Evolutionary conservation across 1,140 invertebrate genomes (phyloP).

Genomic region (Aradophagus sp.): DNA sequence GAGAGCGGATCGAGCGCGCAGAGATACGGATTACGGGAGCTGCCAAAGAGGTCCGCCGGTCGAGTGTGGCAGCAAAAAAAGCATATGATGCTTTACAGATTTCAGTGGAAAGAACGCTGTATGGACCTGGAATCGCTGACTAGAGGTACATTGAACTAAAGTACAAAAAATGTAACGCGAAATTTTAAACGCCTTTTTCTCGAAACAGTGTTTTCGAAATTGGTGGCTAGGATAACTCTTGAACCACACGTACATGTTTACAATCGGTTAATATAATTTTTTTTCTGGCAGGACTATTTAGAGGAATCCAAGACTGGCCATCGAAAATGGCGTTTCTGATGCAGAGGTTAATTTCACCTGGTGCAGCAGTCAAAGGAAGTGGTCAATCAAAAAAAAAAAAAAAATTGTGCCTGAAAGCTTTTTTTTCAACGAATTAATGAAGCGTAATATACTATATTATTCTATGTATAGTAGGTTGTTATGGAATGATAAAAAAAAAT

Average conservation of each 20-base stretch:
- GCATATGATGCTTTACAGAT: conserved; percentile 1
- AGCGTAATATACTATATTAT: too few relatives aligned
- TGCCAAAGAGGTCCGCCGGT: conserved; percentile 12
- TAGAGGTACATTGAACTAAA: conserved; percentile 1
- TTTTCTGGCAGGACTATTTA: too few relatives aligned
- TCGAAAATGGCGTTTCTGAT: too few relatives aligned
- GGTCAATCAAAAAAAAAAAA: too few relatives aligned
- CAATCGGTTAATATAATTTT: too few relatives aligned
- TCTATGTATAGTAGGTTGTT: too few relatives aligned
- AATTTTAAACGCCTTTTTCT: conserved; percentile 3
- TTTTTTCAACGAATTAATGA: too few relatives aligned
- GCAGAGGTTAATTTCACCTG: too few relatives aligned
- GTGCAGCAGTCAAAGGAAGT: too few relatives aligned
- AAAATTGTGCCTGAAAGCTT: too few relatives aligned
- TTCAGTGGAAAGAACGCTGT: conserved; percentile 5
- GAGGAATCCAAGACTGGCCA: too few relatives aligned
- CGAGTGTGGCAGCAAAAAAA: conserved; percentile 7
- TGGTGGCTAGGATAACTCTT: background rate
- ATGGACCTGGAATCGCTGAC: conserved; percentile 7
- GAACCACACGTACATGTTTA: background rate
- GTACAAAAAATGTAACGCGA: conserved; percentile 1
- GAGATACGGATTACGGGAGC: conserved; percentile 4
- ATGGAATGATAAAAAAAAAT: too few relatives aligned
- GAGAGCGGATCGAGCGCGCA: conserved; percentile 11
- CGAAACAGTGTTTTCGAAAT: background rate